A percentile compares a stretch with the other conserved stretches of the same genome.
These are phyloP conservation scores for Tupaia tana DNA, from an alignment of 2,113 vertebrate genomes.

Conservation along the genomic window DNA sequence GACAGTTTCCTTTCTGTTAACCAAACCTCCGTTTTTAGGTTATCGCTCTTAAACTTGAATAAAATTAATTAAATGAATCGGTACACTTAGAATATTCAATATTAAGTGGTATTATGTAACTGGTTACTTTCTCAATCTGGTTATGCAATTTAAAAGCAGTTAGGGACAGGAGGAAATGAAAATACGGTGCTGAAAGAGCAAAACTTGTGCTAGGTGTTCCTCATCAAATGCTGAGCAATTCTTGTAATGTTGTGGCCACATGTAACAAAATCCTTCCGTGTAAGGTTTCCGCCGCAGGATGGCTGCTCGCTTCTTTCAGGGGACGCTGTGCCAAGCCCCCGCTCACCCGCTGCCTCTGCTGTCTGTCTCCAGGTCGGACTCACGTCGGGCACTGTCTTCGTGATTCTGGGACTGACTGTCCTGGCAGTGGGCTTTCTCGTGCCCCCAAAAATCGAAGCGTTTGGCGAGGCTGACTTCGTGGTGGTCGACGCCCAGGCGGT, in stretches of 20 bases:
- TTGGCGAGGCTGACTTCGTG: constrained; percentile 95
- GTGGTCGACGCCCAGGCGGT: constrained; percentile 92
- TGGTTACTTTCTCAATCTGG: neutral
- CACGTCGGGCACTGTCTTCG: constrained; percentile 91
- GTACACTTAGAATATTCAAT: constrained; percentile 12
- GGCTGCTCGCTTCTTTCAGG: neutral
- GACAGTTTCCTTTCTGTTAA: neutral
- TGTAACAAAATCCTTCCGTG: neutral
- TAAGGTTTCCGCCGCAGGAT: too few species aligned
- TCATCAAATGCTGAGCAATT: neutral
- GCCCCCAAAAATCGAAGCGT: constrained; percentile 94
- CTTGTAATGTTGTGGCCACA: neutral
- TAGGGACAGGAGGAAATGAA: constrained; percentile 40
- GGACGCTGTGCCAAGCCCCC: too few species aligned
- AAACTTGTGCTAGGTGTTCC: neutral
- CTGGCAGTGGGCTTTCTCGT: constrained; percentile 95
- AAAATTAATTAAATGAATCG: neutral
- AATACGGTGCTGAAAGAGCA: constrained; percentile 35
- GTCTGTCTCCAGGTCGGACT: constrained; percentile 93
- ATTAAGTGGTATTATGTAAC: neutral
- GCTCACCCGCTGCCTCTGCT: neutral
- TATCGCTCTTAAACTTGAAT: neutral
- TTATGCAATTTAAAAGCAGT: constrained; percentile 40
- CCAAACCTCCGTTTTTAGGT: neutral
- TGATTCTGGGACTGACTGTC: constrained; percentile 93